A percentile compares a stretch with the other conserved stretches of the same genome.
Evolutionary conservation across 1,140 invertebrate genomes (phyloP).

Genomic region (Drosophila lowei): DNA sequence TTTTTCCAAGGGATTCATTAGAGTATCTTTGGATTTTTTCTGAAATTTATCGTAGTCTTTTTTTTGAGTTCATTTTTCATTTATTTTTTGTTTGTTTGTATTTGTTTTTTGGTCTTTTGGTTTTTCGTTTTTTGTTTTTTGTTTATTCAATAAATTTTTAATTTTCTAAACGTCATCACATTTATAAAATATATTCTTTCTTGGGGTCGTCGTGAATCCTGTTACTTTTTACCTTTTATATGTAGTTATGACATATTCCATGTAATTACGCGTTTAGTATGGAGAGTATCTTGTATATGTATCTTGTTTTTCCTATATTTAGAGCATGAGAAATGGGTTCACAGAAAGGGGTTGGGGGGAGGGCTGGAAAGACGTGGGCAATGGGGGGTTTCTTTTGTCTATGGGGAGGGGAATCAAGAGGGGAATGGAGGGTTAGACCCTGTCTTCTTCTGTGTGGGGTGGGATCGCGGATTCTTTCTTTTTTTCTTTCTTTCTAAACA

Average conservation of each 20-base stretch:
- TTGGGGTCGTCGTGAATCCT: not conserved
- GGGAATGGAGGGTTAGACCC: slow-evolving; percentile 39
- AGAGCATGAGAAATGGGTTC: slow-evolving; percentile 28
- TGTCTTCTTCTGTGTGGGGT: slow-evolving; percentile 28
- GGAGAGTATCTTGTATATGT: slow-evolving; percentile 37
- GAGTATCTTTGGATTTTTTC: too few relatives aligned
- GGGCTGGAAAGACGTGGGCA: slow-evolving; percentile 4
- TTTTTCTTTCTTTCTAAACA: not conserved
- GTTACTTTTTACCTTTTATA: slow-evolving; percentile 1
- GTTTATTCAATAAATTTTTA: slow-evolving; percentile 25
- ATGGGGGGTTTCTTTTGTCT: not conserved
- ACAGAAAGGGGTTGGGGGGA: slow-evolving; percentile 4
- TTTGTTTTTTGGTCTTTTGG: slow-evolving; percentile 31
- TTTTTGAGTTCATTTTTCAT: slow-evolving; percentile 5
- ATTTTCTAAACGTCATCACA: slow-evolving; percentile 63
- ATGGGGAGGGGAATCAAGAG: not conserved
- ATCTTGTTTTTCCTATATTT: slow-evolving; percentile 10
- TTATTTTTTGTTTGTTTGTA: slow-evolving; percentile 12
- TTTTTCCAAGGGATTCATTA: too few relatives aligned
- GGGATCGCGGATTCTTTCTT: slow-evolving; percentile 38
- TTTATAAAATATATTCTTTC: slow-evolving; percentile 62
- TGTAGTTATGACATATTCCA: slow-evolving; percentile 35
- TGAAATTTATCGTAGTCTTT: not conserved
- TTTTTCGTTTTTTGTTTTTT: slow-evolving; percentile 23
- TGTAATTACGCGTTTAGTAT: slow-evolving; percentile 43